phyloP scores from a whole-genome alignment of 2,888 invertebrate genomes.

The Metellina segmentata region DNA sequence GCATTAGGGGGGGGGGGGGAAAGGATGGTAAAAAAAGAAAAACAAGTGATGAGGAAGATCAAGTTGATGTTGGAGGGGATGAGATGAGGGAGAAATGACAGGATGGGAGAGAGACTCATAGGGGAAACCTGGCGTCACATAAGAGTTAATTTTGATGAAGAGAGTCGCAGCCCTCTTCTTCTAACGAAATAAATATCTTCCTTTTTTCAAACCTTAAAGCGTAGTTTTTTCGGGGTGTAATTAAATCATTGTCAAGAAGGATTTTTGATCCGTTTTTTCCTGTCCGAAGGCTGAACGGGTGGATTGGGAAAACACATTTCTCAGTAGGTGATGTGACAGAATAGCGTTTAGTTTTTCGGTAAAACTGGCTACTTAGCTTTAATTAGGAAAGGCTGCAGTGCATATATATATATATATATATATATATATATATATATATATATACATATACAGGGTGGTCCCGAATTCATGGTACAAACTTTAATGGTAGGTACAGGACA shows the following conservation, averaged over 20 bases:
- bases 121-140: conserved; percentile 35
- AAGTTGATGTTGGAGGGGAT: not conserved
- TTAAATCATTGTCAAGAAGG: conserved; percentile 64
- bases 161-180: conserved; percentile 20
- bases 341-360: too few relatives aligned
- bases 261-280: not conserved
- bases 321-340: too few relatives aligned
- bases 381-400: too few relatives aligned
- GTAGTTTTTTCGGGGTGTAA: conserved; percentile 44
- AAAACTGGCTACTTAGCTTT: too few relatives aligned
- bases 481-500: too few relatives aligned
- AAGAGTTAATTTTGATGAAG: conserved; percentile 59
- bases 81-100: not conserved
- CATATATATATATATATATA: too few relatives aligned
- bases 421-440: too few relatives aligned
- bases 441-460: too few relatives aligned
- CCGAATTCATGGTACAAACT: too few relatives aligned
- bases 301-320: not conserved
- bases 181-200: conserved; percentile 58
- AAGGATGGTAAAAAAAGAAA: conserved; percentile 9
- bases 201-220: not conserved
- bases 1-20: not conserved
- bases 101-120: conserved; percentile 37
- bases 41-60: conserved; percentile 29
- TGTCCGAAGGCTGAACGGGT: not conserved